Evolutionary conservation across 2,113 vertebrate genomes (phyloP), one percentile per base, ranked within the genome.

Genomic region (Ictalurus furcatus): DNA sequence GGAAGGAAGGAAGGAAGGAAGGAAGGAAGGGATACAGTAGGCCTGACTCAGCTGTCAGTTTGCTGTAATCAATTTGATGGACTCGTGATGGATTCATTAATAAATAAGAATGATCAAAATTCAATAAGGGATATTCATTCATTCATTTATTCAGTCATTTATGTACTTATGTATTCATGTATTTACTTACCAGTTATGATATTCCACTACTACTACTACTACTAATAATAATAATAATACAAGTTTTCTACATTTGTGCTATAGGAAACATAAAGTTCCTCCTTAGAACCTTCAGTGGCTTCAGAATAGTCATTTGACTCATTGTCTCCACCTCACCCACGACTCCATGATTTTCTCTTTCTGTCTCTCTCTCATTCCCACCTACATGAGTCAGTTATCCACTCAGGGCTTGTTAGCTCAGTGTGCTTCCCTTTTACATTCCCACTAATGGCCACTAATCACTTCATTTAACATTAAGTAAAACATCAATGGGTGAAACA

Each of bases 291-390:
- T n/a, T 80, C 6, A 54, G 0, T 16, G 25, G 28, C 16, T 80
- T n/a, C 25, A 80, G 78, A 54, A 30, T 9, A 54, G 28, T 17
- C 1, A 0, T 80, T 80, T 54, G 25, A n/a, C 48, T 80, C 54
- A 59, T 59, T 37, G 16, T 59, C 30, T 82, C 80, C 54, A 12
- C 9, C n/a, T 82, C 80, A 59, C 80, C 80, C 54, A 59, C 54
- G 11, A 12, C n/a, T 81, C 54, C 3, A 17, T 4, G 16, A 7
- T 19, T 34, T 34, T 54, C 5, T 58, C 78, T 8, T 52, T 79
- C 44, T 79, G 76, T 52, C 76, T 79, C 76, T 14, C 76, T 28
- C 7, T 81, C 52, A 30, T 56, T 81, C 78, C 48, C 78, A 81
- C 78, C 28, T 58, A 81, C 54, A 48, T 13, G 7, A 34, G n/a